Evolutionary conservation across 2,888 invertebrate species (phyloP).

Genomic region (Drosophila anomelani): DNA sequence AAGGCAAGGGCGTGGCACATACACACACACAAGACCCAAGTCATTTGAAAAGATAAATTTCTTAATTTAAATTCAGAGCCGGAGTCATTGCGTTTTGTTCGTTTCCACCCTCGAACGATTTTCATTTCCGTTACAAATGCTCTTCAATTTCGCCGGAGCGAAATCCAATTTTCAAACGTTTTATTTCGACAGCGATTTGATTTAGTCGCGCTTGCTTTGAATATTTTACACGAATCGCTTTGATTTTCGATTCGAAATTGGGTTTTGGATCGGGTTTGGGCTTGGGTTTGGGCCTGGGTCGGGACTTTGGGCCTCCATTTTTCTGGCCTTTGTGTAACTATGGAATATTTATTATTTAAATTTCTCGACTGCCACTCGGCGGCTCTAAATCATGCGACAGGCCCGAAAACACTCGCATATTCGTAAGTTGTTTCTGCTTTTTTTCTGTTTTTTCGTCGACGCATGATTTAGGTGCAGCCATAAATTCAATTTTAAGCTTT

Average conservation of each 20-base stretch:
- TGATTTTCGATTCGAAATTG: constrained; percentile 18
- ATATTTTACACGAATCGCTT: constrained; percentile 69
- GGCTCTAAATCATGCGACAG: constrained; percentile 76
- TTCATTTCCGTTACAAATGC: constrained; percentile 80
- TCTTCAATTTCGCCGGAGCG: constrained; percentile 69
- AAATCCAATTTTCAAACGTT: constrained; percentile 80
- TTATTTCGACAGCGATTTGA: constrained; percentile 81
- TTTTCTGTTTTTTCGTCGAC: constrained; percentile 43
- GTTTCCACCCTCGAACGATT: constrained; percentile 49
- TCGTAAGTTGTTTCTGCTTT: constrained; percentile 52
- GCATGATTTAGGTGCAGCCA: constrained; percentile 81
- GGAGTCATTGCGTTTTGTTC: constrained; percentile 42
- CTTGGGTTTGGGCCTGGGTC: not conserved
- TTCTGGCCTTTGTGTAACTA: constrained; percentile 64
- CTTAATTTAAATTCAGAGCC: constrained; percentile 80
- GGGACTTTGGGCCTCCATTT: constrained; percentile 53
- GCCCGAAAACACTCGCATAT: constrained; percentile 45
- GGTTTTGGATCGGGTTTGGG: not conserved
- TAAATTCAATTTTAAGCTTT: constrained; percentile 79
- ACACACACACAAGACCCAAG: constrained; percentile 41
- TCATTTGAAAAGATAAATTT: constrained; percentile 78
- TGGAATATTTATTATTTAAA: constrained; percentile 79
- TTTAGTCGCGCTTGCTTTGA: constrained; percentile 72
- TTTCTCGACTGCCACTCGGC: constrained; percentile 58
- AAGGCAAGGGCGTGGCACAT: constrained; percentile 50